These are phyloP conservation scores for Bubalus kerabau DNA, from an alignment of 2,113 vertebrate species.

Conservation along the genomic window DNA sequence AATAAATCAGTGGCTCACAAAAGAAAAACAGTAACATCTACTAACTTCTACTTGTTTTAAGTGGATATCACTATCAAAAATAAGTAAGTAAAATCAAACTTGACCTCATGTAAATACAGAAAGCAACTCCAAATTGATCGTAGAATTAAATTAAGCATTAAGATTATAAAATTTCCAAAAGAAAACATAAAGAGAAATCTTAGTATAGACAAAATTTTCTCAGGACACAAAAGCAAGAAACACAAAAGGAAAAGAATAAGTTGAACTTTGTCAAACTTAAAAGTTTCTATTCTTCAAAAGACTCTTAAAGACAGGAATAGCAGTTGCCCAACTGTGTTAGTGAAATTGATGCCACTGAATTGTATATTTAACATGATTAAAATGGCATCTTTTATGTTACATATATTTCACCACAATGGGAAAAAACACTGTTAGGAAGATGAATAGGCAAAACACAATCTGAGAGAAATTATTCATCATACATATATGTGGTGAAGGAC, in stretches of 20 bases:
- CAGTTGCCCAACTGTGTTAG: background rate
- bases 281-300: constrained; percentile 1
- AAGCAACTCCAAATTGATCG: background rate
- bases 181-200: background rate
- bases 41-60: background rate
- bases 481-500: background rate
- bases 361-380: background rate
- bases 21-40: background rate
- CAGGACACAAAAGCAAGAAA: background rate
- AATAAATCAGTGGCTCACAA: background rate
- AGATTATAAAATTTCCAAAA: background rate
- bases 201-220: background rate
- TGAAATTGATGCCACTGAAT: background rate
- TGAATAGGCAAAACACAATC: background rate
- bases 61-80: background rate
- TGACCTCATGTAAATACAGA: background rate
- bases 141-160: background rate
- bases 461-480: background rate
- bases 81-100: background rate
- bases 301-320: background rate
- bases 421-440: background rate
- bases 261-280: background rate
- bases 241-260: background rate
- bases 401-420: background rate
- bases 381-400: background rate